These are phyloP conservation scores for Thecocarcelia acutangulata DNA, from an alignment of 2,888 invertebrate species.

Conservation along the genomic window DNA sequence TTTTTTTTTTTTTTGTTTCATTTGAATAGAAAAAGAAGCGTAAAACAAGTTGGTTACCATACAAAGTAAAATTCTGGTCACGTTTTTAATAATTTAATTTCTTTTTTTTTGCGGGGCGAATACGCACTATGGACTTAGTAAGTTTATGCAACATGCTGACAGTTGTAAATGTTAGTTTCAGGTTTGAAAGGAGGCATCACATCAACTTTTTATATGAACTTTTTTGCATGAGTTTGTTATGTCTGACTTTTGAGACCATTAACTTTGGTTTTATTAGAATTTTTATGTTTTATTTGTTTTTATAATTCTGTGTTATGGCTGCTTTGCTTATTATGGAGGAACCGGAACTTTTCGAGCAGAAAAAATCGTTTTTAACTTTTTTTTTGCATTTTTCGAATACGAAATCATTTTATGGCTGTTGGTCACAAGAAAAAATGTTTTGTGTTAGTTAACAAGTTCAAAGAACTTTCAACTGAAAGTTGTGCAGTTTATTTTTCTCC, in stretches of 20 bases:
- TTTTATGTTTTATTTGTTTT: slow-evolving; percentile 3
- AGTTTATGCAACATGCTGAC: slow-evolving; percentile 43
- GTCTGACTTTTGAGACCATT: slow-evolving; percentile 43
- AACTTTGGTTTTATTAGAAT: slow-evolving; percentile 53
- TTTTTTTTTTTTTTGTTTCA: no score
- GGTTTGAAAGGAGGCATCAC: slow-evolving; percentile 36
- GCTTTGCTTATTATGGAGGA: slow-evolving; percentile 34
- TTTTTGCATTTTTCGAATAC: not conserved
- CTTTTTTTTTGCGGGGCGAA: not conserved
- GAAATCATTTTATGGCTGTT: slow-evolving; percentile 11
- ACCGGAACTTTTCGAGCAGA: slow-evolving; percentile 51
- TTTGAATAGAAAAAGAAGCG: not conserved
- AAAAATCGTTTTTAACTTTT: not conserved
- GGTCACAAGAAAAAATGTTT: slow-evolving; percentile 3
- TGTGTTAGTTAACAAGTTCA: slow-evolving; percentile 43
- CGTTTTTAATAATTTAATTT: slow-evolving; percentile 17
- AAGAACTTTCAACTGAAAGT: slow-evolving; percentile 27
- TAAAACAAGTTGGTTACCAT: not conserved
- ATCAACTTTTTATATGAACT: not conserved
- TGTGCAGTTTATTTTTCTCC: slow-evolving; percentile 1
- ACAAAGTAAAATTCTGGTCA: slow-evolving; percentile 37
- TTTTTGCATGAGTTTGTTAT: not conserved
- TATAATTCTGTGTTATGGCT: not conserved
- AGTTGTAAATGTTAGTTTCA: slow-evolving; percentile 50
- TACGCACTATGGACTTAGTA: not conserved